Percentiles rank a stretch among this genome's conserved stretches.
phyloP scores from a whole-genome alignment of 2,113 vertebrate species.

The Pseudonaja textilis region DNA sequence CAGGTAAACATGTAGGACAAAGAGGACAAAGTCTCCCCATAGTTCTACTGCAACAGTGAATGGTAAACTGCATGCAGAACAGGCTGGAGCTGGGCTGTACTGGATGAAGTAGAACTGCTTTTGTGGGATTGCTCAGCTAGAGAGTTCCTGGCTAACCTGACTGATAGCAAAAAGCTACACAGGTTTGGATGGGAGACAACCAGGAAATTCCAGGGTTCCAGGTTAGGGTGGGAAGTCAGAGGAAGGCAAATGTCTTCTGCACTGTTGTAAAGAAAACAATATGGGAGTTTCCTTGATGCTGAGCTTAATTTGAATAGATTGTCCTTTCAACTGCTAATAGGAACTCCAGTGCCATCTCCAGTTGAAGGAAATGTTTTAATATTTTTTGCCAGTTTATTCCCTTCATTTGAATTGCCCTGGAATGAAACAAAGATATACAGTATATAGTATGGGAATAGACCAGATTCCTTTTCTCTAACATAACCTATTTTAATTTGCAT shows the following conservation, averaged over 20 bases:
- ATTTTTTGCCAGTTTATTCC: neutral
- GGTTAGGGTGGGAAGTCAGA: neutral
- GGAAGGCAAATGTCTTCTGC: neutral
- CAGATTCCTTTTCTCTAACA: neutral
- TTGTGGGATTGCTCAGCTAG: neutral
- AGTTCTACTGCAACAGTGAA: neutral
- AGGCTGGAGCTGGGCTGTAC: neutral
- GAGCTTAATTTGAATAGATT: neutral
- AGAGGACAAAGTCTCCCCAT: neutral
- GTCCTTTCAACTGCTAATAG: neutral
- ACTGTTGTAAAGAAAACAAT: neutral
- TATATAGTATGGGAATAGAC: neutral
- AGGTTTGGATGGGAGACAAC: neutral
- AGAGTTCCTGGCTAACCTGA: neutral
- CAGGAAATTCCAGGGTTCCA: neutral
- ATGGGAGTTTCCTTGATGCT: neutral
- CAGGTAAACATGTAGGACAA: neutral
- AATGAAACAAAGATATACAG: neutral
- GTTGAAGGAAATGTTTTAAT: neutral
- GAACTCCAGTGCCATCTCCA: neutral
- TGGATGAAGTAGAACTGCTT: neutral
- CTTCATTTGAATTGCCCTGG: neutral
- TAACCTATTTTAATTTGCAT: neutral
- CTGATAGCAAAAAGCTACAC: neutral
- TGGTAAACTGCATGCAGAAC: neutral